phyloP scores from a whole-genome alignment of 2,113 vertebrate species.

The Rhodinocichla rosea region DNA sequence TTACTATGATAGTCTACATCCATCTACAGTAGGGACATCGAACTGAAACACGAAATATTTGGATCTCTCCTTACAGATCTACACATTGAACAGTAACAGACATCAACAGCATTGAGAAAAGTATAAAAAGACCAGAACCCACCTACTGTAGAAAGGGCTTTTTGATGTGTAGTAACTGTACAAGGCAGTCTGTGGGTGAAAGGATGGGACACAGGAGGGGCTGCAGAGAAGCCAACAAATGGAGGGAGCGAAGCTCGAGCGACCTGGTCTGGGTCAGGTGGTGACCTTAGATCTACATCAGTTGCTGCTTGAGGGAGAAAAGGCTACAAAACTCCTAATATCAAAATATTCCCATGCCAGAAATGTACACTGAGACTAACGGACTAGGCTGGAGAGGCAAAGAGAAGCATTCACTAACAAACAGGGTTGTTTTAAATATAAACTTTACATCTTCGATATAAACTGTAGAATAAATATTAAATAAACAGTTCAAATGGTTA shows the following conservation, averaged over 20 bases:
- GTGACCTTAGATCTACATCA: conserved; percentile 2
- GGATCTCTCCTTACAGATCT: conserved; percentile 69
- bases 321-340: conserved; percentile 51
- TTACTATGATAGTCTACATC: conserved; percentile 69
- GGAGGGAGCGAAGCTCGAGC: conserved; percentile 40
- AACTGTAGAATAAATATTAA: conserved; percentile 60
- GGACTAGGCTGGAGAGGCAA: conserved; percentile 39
- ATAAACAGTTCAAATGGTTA: conserved; percentile 26
- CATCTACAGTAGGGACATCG: conserved; percentile 75
- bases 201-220: conserved; percentile 35
- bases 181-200: conserved; percentile 60
- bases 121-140: conserved; percentile 80
- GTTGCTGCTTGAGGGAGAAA: conserved; percentile 2
- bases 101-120: conserved; percentile 75
- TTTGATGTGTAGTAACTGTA: conserved; percentile 69
- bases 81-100: conserved; percentile 71
- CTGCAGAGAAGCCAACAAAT: conserved; percentile 42
- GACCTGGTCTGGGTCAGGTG: not conserved
- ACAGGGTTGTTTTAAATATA: conserved; percentile 40
- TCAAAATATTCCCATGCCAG: conserved; percentile 63
- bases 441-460: conserved; percentile 56
- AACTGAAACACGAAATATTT: conserved; percentile 71
- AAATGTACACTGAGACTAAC: conserved; percentile 50
- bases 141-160: conserved; percentile 76
- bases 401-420: conserved; percentile 50